Evolutionary conservation across 1,140 invertebrate species (phyloP).

Genomic region (Brachionus paranguensis): DNA sequence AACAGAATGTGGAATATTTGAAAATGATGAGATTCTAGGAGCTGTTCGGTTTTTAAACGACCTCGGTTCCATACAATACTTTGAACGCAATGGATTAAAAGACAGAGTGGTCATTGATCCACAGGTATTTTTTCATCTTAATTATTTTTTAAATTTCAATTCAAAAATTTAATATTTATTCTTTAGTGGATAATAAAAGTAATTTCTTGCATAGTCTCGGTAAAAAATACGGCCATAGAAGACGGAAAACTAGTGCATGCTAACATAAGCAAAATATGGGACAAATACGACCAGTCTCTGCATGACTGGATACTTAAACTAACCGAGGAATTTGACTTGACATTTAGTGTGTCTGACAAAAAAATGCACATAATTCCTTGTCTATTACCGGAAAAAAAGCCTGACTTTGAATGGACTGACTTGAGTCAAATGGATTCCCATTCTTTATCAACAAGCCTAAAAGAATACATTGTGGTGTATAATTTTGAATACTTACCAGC

Average conservation of each 20-base stretch:
- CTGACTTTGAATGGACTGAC: conserved; percentile 42
- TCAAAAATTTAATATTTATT: neutral
- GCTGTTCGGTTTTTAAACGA: conserved; percentile 52
- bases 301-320: conserved; percentile 52
- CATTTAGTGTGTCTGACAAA: conserved; percentile 44
- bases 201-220: conserved; percentile 54
- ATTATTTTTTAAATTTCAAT: too few relatives aligned
- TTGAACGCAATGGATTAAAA: conserved; percentile 49
- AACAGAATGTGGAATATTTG: conserved; percentile 16
- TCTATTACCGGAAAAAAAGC: conserved; percentile 47
- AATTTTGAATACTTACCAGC: conserved; percentile 47
- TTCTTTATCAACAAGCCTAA: neutral
- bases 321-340: conserved; percentile 54
- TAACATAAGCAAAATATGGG: conserved; percentile 48
- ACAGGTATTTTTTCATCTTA: conserved; percentile 41
- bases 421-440: neutral
- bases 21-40: conserved; percentile 45
- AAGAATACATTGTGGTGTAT: conserved; percentile 40
- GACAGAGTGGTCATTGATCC: conserved; percentile 51
- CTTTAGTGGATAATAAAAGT: conserved; percentile 52
- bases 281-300: conserved; percentile 44
- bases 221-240: conserved; percentile 50
- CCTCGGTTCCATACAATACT: conserved; percentile 53
- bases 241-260: conserved; percentile 48
- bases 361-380: conserved; percentile 52